Evolutionary conservation across 1,140 invertebrate genomes (phyloP).

Genomic region (Babylonia areolata): DNA sequence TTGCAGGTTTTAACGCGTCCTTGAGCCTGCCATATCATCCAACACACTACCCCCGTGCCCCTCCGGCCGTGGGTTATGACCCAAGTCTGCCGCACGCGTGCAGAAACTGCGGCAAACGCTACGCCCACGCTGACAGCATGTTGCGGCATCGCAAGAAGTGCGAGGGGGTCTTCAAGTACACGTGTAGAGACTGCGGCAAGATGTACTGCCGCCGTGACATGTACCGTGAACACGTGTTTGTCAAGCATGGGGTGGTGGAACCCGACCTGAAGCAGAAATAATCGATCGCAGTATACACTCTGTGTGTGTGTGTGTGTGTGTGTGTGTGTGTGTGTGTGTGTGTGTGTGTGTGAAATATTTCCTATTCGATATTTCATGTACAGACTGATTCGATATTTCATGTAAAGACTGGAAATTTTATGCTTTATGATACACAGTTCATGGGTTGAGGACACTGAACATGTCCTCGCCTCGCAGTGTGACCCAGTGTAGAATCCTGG

Average conservation of each 20-base stretch:
- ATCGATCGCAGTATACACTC: too few relatives aligned
- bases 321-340: too few relatives aligned
- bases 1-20: not conserved
- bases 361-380: too few relatives aligned
- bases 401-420: too few relatives aligned
- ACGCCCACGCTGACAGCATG: not conserved
- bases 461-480: too few relatives aligned
- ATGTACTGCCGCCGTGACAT: constrained; percentile 8
- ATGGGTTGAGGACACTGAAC: too few relatives aligned
- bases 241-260: constrained; percentile 1
- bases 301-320: too few relatives aligned
- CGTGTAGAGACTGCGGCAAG: constrained; percentile 10
- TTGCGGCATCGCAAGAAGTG: constrained; percentile 32
- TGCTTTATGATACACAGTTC: too few relatives aligned
- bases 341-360: too few relatives aligned
- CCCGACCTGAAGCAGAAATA: not conserved
- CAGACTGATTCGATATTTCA: too few relatives aligned
- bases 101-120: constrained; percentile 22
- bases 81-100: not conserved
- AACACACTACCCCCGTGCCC: not conserved
- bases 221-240: constrained; percentile 15
- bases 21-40: not conserved
- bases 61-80: not conserved
- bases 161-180: constrained; percentile 20
- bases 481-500: too few relatives aligned